Percentiles rank a stretch among this genome's conserved stretches.
Conservation (phyloP, 2,888 invertebrate species). For the Onthophagus sagittarius region DNA sequence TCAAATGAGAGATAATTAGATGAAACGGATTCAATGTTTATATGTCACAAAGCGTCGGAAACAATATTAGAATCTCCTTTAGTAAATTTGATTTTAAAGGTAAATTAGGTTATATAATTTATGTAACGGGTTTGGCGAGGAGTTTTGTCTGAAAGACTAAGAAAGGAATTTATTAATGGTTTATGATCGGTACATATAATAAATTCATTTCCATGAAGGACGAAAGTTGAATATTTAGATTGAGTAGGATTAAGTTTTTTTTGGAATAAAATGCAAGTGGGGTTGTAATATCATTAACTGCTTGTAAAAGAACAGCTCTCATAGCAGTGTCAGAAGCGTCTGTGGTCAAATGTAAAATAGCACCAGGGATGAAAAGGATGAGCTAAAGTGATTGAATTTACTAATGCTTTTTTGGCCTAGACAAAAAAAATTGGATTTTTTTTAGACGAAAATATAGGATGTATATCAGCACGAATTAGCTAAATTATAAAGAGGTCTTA, state of each 20-base stretch:
- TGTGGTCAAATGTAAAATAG: slow-evolving; percentile 28
- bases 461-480: too few relatives aligned
- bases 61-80: slow-evolving; percentile 23
- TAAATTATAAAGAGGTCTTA: too few relatives aligned
- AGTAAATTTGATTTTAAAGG: slow-evolving; percentile 20
- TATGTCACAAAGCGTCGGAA: slow-evolving; percentile 19
- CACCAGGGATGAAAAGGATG: too few relatives aligned
- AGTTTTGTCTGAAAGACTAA: background rate
- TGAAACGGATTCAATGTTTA: background rate
- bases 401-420: too few relatives aligned
- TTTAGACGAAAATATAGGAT: too few relatives aligned
- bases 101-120: slow-evolving; percentile 25
- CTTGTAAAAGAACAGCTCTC: too few relatives aligned
- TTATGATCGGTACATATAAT: too few relatives aligned
- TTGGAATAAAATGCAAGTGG: too few relatives aligned
- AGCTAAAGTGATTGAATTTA: too few relatives aligned
- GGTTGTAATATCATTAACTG: slow-evolving; percentile 30
- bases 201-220: slow-evolving; percentile 39
- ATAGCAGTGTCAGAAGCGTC: slow-evolving; percentile 40
- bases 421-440: too few relatives aligned
- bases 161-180: background rate
- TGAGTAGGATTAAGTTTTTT: too few relatives aligned
- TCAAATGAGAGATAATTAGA: too few relatives aligned
- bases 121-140: slow-evolving; percentile 24
- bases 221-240: slow-evolving; percentile 27